phyloP scores from a whole-genome alignment of 2,888 invertebrate species.

The Deroplatys truncata region DNA sequence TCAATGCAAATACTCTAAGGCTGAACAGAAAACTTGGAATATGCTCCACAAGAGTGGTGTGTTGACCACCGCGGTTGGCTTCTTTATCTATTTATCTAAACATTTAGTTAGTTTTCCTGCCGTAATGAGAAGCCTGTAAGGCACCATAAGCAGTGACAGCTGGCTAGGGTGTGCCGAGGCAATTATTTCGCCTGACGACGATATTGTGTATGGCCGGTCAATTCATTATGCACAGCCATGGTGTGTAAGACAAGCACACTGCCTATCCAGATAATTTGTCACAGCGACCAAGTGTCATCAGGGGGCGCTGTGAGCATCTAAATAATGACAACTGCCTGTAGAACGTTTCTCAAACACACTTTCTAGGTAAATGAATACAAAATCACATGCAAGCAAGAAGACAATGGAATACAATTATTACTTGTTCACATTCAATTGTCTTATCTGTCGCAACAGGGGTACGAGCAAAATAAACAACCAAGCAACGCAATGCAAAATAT shows the following conservation, averaged over 20 bases:
- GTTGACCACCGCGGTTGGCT: background rate
- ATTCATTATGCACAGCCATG: background rate
- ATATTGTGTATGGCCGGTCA: background rate
- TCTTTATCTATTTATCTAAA: background rate
- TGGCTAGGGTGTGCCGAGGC: background rate
- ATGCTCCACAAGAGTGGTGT: too few species aligned
- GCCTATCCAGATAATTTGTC: background rate
- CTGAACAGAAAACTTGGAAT: too few species aligned
- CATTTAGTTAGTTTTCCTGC: background rate
- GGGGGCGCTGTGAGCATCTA: background rate
- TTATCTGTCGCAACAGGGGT: too few species aligned
- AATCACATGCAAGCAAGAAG: too few species aligned
- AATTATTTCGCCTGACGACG: background rate
- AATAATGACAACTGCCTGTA: background rate
- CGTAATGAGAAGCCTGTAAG: background rate
- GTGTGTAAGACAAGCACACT: background rate
- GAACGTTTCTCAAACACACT: too few species aligned
- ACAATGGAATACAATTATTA: too few species aligned
- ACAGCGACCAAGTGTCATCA: background rate
- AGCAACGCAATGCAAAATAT: too few species aligned
- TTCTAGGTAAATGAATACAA: too few species aligned
- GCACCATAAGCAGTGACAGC: background rate
- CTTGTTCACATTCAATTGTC: too few species aligned
- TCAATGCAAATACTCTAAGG: too few species aligned
- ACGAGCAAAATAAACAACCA: too few species aligned